Conservation (phyloP, 2,888 invertebrate species). For the Mythimna vitellina region DNA sequence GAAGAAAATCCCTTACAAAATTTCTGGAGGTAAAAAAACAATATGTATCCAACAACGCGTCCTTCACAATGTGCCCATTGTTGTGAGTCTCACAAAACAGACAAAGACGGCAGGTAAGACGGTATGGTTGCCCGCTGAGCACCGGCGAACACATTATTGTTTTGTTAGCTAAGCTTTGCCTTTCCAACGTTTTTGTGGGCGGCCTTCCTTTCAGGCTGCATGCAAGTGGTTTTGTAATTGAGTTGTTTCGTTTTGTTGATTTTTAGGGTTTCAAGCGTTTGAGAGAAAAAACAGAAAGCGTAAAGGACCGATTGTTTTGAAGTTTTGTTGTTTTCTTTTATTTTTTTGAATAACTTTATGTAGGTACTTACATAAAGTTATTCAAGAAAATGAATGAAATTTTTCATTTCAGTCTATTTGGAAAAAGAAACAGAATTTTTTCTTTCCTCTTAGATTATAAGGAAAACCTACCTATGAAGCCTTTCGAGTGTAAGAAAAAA, state of each 20-base stretch:
- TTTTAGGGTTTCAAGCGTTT: constrained; percentile 12
- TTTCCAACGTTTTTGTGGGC: constrained; percentile 55
- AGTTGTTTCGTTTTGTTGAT: constrained; percentile 43
- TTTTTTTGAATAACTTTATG: too few species aligned
- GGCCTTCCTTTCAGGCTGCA: constrained; percentile 29
- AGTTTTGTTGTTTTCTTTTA: too few species aligned
- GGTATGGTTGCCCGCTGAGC: constrained; percentile 49
- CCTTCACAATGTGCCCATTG: constrained; percentile 54
- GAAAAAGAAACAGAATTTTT: too few species aligned
- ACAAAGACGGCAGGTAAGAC: constrained; percentile 63
- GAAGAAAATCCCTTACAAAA: constrained; percentile 26
- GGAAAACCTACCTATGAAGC: too few species aligned
- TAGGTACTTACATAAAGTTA: too few species aligned
- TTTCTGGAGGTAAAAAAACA: constrained; percentile 40
- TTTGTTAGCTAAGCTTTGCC: constrained; percentile 54
- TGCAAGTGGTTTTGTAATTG: constrained; percentile 44
- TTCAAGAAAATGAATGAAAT: too few species aligned
- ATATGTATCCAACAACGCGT: constrained; percentile 53
- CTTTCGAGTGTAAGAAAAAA: not conserved
- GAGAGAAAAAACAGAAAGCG: too few species aligned
- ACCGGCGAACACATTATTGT: constrained; percentile 60
- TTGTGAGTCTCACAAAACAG: constrained; percentile 51
- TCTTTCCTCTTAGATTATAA: too few species aligned
- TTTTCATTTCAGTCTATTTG: too few species aligned
- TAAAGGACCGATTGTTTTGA: too few species aligned